Evolutionary conservation across 2,113 vertebrate genomes (phyloP).

Genomic region (Hylia prasina): DNA sequence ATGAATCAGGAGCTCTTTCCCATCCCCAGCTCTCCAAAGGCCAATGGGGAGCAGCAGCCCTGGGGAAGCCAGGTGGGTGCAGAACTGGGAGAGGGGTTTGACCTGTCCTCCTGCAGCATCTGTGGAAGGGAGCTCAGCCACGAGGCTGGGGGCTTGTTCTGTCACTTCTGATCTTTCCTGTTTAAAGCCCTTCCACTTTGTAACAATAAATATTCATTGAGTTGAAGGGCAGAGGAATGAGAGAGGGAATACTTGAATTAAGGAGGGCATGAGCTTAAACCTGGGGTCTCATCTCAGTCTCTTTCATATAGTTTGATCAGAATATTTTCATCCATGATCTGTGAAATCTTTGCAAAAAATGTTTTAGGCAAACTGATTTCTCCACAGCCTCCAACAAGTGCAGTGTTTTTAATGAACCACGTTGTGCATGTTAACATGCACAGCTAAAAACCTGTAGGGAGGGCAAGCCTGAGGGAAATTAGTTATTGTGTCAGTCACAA

Average conservation of each 20-base stretch:
- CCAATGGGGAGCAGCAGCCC: background rate
- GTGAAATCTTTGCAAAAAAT: background rate
- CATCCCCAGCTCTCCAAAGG: background rate
- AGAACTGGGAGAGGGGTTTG: background rate
- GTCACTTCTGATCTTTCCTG: background rate
- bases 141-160: background rate
- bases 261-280: background rate
- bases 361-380: background rate
- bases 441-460: background rate
- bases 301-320: background rate
- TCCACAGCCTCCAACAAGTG: background rate
- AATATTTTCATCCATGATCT: background rate
- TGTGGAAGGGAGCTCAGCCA: background rate
- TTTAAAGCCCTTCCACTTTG: background rate
- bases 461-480: background rate
- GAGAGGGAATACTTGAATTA: background rate
- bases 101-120: background rate
- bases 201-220: background rate
- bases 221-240: background rate
- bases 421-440: background rate
- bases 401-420: background rate
- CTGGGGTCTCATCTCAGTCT: background rate
- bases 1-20: background rate
- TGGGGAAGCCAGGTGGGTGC: accelerated
- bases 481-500: background rate